Base-by-base conservation (phyloP, 2,888 invertebrate genomes). In the Hecatera dysodea region DNA sequence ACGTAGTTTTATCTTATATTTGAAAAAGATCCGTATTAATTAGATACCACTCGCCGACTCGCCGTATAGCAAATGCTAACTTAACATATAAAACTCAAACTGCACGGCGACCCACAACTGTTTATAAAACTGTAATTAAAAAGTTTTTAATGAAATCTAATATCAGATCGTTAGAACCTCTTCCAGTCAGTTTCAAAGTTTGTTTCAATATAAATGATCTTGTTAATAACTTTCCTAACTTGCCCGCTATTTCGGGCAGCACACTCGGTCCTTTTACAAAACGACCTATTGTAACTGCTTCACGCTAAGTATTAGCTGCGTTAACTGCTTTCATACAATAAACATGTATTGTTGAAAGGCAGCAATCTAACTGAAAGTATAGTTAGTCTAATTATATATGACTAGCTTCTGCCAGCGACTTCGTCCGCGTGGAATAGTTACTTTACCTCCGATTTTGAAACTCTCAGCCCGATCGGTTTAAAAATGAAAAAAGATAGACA, bases 191-290 rank as follows among this genome's bases (percentile, higher is more conserved):
- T 80, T 82, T 61, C 68, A 72, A 86, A 87, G 82, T 86, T 86
- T 85, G 78, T 85, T 81, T 81, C 71, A 75, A 82, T 82, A 81
- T 85, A 85, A 88, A 89, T 84, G 81, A 83, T 75, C 82, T 84
- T 84, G 82, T 84, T 86, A 85, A 87, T 84, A 81, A 80, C 67
- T 78, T 81, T 77, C 65, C 62, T 66, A 72, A 79, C 75, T 77
- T 80, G 67, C 61, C 69, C 78, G 78, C 82, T 83, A 86, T 79
- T 82, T 71, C 52, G 68, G 72, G 65, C 29, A 72, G 66, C 72
- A 73, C 59, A 82, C 76, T 80, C 57, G 60, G n/a, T 22, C 64
- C 44, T 70, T 68, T 60, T 67, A 73, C 71, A 73, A 73, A 76
- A 70, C 76, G 66, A 62, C 62, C 74, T 73, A 75, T 78, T 75